phyloP scores from a whole-genome alignment of 2,888 invertebrate genomes.

The Leptopilina myrica region DNA sequence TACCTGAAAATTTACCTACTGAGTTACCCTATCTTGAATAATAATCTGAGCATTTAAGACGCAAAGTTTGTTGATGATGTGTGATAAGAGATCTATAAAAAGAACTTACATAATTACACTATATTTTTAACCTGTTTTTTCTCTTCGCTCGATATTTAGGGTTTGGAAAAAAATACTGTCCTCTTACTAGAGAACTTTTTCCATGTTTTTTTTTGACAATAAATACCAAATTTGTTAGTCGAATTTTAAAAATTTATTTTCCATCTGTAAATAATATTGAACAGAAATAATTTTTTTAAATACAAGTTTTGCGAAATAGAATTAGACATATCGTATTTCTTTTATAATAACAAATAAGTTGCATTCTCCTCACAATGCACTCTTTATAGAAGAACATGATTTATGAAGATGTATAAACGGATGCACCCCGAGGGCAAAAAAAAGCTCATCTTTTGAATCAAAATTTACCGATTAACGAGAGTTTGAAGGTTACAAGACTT shows the following conservation, averaged over 20 bases:
- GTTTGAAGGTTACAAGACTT: background rate
- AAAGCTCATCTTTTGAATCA: slow-evolving; percentile 31
- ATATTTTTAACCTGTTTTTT: too few species aligned
- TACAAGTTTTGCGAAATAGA: slow-evolving; percentile 6
- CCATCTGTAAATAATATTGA: background rate
- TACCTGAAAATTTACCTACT: background rate
- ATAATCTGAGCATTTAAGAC: slow-evolving; percentile 19
- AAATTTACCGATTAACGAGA: background rate
- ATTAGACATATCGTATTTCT: slow-evolving; percentile 1
- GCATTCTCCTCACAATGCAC: background rate
- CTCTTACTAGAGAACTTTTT: too few species aligned
- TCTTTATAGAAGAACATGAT: background rate
- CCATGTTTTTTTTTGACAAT: too few species aligned
- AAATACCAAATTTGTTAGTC: too few species aligned
- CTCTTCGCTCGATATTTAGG: too few species aligned
- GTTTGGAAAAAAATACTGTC: too few species aligned
- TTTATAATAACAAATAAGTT: background rate
- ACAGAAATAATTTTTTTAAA: background rate
- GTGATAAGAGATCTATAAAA: background rate
- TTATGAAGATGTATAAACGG: slow-evolving; percentile 26
- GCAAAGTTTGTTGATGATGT: slow-evolving; percentile 1
- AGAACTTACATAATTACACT: background rate
- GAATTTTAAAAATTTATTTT: too few species aligned
- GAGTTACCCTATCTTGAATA: slow-evolving; percentile 21
- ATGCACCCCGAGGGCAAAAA: slow-evolving; percentile 15